A percentile compares a stretch with the other conserved stretches of the same genome.
These are phyloP conservation scores for Siniperca knerii DNA, from an alignment of 2,113 vertebrate species.

Conservation along the genomic window DNA sequence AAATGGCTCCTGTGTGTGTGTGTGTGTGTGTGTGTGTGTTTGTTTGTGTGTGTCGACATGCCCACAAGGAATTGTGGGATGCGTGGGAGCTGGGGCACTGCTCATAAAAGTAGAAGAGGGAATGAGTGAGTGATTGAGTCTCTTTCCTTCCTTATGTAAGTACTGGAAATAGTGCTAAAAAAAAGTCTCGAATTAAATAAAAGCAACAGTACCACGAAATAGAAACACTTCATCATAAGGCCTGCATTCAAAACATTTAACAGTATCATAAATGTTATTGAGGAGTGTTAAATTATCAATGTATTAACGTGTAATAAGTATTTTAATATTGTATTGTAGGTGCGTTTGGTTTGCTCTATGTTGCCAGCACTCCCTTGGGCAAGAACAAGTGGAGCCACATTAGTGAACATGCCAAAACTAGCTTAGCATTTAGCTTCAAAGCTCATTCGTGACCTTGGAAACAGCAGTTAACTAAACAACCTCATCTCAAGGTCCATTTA, in stretches of 20 bases:
- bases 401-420: too few relatives aligned
- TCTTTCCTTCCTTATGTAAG: neutral
- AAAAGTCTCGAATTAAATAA: neutral
- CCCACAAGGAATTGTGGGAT: constrained; percentile 31
- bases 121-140: constrained; percentile 10
- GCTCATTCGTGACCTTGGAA: too few relatives aligned
- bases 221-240: neutral
- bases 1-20: constrained; percentile 20
- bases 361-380: neutral
- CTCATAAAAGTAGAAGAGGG: neutral
- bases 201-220: neutral
- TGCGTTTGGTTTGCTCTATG: neutral
- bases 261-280: neutral
- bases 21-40: constrained; percentile 3
- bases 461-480: too few relatives aligned
- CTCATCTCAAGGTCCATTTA: too few relatives aligned
- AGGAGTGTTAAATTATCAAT: neutral
- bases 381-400: neutral
- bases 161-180: neutral
- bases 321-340: neutral
- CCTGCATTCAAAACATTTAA: neutral
- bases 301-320: neutral
- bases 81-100: neutral
- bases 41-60: constrained; percentile 12
- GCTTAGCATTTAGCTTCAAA: too few relatives aligned